Conservation (phyloP, 2,113 vertebrate species). For the Erinaceus europaeus region DNA sequence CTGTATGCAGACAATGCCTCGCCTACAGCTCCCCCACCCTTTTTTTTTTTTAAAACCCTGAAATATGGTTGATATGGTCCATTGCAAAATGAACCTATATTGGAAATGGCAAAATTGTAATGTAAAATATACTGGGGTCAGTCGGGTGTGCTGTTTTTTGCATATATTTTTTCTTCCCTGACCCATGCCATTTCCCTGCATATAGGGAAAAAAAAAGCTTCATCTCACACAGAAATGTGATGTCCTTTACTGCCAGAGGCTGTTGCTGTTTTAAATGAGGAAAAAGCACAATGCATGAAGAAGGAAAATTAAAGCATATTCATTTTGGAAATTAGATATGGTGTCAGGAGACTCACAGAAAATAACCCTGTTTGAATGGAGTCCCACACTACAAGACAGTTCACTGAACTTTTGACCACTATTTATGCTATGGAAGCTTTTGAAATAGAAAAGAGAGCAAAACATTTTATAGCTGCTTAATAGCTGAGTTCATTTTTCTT, state of each 20-base stretch:
- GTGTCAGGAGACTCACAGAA: constrained; percentile 87
- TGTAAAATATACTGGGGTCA: constrained; percentile 86
- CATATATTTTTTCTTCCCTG: constrained; percentile 89
- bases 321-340: constrained; percentile 91
- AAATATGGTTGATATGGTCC: constrained; percentile 88
- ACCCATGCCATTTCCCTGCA: constrained; percentile 86
- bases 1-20: constrained; percentile 76
- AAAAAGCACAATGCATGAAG: constrained; percentile 91
- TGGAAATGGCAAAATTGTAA: constrained; percentile 90
- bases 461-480: constrained; percentile 84
- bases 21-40: constrained; percentile 63
- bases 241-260: constrained; percentile 91
- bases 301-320: constrained; percentile 92
- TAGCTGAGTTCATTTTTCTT: constrained; percentile 79
- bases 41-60: constrained; percentile 72
- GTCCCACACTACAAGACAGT: constrained; percentile 82
- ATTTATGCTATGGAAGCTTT: constrained; percentile 81
- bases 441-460: constrained; percentile 78
- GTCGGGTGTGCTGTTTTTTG: constrained; percentile 89
- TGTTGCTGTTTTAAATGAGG: constrained; percentile 90
- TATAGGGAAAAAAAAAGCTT: constrained; percentile 79
- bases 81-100: constrained; percentile 87
- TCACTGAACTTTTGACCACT: constrained; percentile 89
- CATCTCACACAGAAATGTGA: constrained; percentile 86
- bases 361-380: constrained; percentile 85